These are phyloP conservation scores for Catagonus wagneri DNA, from an alignment of 2,113 vertebrate species.

Conservation along the genomic window DNA sequence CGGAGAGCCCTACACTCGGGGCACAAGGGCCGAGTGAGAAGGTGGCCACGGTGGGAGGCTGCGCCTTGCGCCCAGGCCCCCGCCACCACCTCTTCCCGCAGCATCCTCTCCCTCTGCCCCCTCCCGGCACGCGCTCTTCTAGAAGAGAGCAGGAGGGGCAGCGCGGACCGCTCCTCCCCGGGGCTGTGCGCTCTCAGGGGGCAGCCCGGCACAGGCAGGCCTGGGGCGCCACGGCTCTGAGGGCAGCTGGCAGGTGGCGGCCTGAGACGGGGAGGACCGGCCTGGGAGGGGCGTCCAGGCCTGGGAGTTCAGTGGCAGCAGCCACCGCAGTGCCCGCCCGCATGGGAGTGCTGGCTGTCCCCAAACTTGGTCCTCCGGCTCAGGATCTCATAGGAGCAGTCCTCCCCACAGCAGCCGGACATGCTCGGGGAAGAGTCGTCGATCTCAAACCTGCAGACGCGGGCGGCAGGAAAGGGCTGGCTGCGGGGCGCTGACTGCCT, in stretches of 20 bases:
- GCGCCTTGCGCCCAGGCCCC: fast-evolving
- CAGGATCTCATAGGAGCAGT: conserved; percentile 96
- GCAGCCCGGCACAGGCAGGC: background rate
- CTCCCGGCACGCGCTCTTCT: background rate
- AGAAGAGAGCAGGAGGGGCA: background rate
- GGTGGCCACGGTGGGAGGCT: background rate
- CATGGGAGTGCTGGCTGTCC: conserved; percentile 92
- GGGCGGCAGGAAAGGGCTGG: background rate
- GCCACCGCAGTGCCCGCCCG: conserved; percentile 92
- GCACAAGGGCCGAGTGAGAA: background rate
- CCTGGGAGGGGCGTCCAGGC: conserved; percentile 29
- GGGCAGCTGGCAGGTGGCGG: background rate
- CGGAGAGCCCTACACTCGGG: background rate
- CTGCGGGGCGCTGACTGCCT: background rate
- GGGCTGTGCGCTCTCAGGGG: conserved; percentile 5
- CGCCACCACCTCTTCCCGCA: background rate
- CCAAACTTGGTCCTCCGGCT: conserved; percentile 95
- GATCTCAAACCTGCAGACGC: conserved; percentile 93
- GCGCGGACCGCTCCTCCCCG: background rate
- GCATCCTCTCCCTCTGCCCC: background rate
- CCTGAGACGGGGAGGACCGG: conserved; percentile 40
- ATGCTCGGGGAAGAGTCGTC: conserved; percentile 95
- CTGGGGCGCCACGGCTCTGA: conserved; percentile 34
- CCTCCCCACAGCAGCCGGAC: conserved; percentile 95
- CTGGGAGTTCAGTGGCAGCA: conserved; percentile 92